Conservation (phyloP, 2,888 invertebrate species). For the Mythimna impura region DNA sequence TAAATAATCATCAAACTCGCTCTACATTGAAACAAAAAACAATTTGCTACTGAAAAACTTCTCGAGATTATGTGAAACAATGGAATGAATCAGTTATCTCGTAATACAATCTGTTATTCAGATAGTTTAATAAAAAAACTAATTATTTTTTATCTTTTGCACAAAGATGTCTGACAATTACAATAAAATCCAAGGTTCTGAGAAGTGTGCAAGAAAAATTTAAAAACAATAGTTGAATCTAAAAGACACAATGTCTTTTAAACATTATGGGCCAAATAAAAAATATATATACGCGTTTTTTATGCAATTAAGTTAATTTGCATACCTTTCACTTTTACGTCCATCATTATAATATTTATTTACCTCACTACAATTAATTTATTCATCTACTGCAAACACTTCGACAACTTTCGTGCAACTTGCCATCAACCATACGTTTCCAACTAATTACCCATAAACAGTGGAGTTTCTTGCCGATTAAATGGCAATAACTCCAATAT, state of each 20-base stretch:
- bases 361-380: conserved; percentile 15
- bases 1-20: conserved; percentile 1
- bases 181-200: conserved; percentile 41
- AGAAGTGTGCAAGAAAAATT: conserved; percentile 16
- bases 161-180: conserved; percentile 35
- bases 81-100: conserved; percentile 48
- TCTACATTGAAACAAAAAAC: conserved; percentile 17
- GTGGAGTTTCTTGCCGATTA: conserved; percentile 39
- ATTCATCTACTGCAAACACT: not conserved
- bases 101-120: conserved; percentile 37
- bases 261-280: not conserved
- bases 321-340: conserved; percentile 38
- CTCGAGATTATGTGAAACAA: conserved; percentile 47
- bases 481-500: conserved; percentile 46
- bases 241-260: not conserved
- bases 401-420: conserved; percentile 36
- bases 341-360: conserved; percentile 25
- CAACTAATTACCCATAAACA: conserved; percentile 34
- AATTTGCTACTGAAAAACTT: conserved; percentile 3
- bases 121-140: conserved; percentile 29
- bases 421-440: conserved; percentile 20
- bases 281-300: conserved; percentile 4
- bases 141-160: conserved; percentile 31
- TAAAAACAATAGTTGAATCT: conserved; percentile 16
- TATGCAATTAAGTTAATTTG: conserved; percentile 24